Evolutionary conservation across 2,888 invertebrate species (phyloP).

Genomic region (Keiferia lycopersicella): DNA sequence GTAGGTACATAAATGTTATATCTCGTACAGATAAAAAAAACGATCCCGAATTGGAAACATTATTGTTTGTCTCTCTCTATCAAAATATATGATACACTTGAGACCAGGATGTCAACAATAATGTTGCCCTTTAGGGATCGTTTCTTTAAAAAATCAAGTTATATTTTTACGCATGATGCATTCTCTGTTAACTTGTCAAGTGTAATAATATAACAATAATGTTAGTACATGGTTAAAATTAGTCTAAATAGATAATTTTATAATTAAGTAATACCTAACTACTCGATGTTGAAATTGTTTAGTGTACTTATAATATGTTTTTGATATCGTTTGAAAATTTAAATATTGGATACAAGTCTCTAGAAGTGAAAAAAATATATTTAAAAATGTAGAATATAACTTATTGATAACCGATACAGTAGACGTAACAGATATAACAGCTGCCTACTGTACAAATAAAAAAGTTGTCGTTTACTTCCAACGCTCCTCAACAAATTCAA

Average conservation of each 20-base stretch:
- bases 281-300: slow-evolving; percentile 57
- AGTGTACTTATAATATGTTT: slow-evolving; percentile 42
- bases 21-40: too few species aligned
- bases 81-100: too few species aligned
- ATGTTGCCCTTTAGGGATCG: too few species aligned
- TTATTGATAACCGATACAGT: slow-evolving; percentile 16
- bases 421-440: not conserved
- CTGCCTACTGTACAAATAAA: slow-evolving; percentile 4
- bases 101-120: too few species aligned
- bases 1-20: too few species aligned
- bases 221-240: slow-evolving; percentile 53
- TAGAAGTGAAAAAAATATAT: slow-evolving; percentile 23
- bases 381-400: slow-evolving; percentile 12
- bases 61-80: too few species aligned
- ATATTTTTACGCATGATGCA: not conserved
- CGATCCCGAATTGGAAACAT: too few species aligned
- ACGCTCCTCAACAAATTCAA: slow-evolving; percentile 27
- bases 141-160: too few species aligned
- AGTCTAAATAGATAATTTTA: slow-evolving; percentile 56
- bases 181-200: slow-evolving; percentile 30
- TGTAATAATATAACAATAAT: slow-evolving; percentile 58
- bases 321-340: slow-evolving; percentile 43
- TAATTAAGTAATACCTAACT: slow-evolving; percentile 60
- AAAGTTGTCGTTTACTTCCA: slow-evolving; percentile 25
- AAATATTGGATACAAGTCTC: slow-evolving; percentile 27